phyloP scores from a whole-genome alignment of 2,797 vertebrate genomes.

The Lacerta agilis region DNA sequence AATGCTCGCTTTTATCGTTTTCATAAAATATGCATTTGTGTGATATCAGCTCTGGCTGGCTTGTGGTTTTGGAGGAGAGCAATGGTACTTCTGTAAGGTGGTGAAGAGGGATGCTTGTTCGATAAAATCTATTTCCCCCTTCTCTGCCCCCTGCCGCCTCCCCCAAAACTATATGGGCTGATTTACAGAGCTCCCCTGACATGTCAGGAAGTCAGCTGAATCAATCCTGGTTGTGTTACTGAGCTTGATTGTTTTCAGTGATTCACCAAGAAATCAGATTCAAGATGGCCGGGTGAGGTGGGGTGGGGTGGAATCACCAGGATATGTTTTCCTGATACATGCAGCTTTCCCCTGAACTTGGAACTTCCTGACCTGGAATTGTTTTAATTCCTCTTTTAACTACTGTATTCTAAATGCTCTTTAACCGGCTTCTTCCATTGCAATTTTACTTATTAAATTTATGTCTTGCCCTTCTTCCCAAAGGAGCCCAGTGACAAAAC shows the following conservation, averaged over 20 bases:
- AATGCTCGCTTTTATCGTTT: slow-evolving; percentile 27
- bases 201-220: slow-evolving; percentile 12
- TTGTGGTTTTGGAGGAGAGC: slow-evolving; percentile 33
- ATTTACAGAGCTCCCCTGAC: not conserved
- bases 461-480: no score
- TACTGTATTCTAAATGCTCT: no score
- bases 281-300: not conserved
- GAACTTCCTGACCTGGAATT: no score
- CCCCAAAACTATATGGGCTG: not conserved
- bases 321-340: not conserved
- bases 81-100: not conserved
- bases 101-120: not conserved
- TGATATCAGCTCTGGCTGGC: slow-evolving; percentile 33
- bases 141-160: no score
- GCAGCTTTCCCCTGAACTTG: no score
- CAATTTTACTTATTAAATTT: no score
- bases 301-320: not conserved
- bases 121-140: not conserved
- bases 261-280: not conserved
- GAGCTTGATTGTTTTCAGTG: not conserved
- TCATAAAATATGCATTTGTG: slow-evolving; percentile 46
- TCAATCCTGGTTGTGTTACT: not conserved
- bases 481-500: no score
- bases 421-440: no score
- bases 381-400: no score